Evolutionary conservation across 2,888 invertebrate species (phyloP), one percentile per base, ranked within the genome.

Genomic region (Eurytoma adleriae): DNA sequence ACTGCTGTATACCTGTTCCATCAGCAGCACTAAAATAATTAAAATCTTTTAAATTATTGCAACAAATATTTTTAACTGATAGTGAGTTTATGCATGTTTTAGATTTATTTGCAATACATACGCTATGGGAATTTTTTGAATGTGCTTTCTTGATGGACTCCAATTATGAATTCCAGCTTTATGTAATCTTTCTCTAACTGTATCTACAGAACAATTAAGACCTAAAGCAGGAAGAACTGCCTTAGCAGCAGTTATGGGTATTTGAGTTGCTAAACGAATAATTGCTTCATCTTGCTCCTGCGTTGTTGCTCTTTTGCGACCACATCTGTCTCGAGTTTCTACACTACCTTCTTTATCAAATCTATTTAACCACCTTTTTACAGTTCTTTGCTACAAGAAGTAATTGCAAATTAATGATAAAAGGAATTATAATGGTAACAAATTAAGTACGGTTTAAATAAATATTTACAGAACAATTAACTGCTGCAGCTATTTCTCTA

Each of bases 151-250:
- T 0, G 90, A 90, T 0, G 90, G 90, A 77, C 89, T 91, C 90
- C 90, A 91, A 74, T 90, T 90, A 79, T 91, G 90, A 77, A 91
- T 91, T 54, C 90, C 90, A 79, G 90, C 90, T 85, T 90, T 91
- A 69, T 91, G 90, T 48, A 91, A 79, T 61, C 90, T 86, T 68
- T 91, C 90, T 62, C 90, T 86, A 74, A 91, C 86, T 0, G 90
- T 91, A 70, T 91, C 90, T 2, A 90, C 90, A 0, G 90, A 90
- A 78, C 90, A 91, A 1, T 86, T 88, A 1, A 91, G 86, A n/a
- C 90, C 90, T 16, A 91, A 73, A n/a, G 89, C 90, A 13, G 90
- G 90, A 56, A 91, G 85, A 13, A 91, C 90, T 20, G 90, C 87
- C 81, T 90, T 91, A 0, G 90, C 90, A 0, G 90, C 90, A 4